Evolutionary conservation across 2,888 invertebrate genomes (phyloP), one percentile per base, ranked within the genome.

Genomic region (Watsonalla binaria): DNA sequence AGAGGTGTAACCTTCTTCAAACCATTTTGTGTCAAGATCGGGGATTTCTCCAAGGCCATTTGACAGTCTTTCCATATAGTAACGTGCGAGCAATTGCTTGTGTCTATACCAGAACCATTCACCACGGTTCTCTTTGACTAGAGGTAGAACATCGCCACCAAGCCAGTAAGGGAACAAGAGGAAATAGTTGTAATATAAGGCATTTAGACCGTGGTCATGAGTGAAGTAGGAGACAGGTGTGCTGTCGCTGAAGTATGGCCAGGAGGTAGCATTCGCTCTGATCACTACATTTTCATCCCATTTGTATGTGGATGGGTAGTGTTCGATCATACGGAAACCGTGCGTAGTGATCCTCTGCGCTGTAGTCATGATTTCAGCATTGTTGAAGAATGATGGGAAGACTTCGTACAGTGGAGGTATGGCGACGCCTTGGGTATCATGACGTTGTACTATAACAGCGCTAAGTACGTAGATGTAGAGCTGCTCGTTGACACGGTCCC

Each of bases 21-120:
- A 82, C 51, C 90, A 75, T 57, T 91, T 84, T 70, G 90, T 90
- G 35, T 92, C 87, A 56, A 94, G 87, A 9, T 91, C 86, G 35
- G 92, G 87, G 59, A 95, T 93, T 59, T 94, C 93, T n/a, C 93
- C 93, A 51, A 94, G 87, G 57, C 93, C 93, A 72, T 94, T 93
- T 7, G 94, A 93, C 54, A 95, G 83, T 77, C 96, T 93, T 76
- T 96, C 95, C 84, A 95, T 89, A 74, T 95, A 94, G 82, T 95
- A 96, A 62, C 94, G 93, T 58, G 94, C 92, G 60, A 95, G 66
- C 11, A 95, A 67, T 79, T 95, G 94, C 71, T 94, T 94, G 70
- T 94, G 93, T 57, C 92, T 76, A 77, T 91, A 93, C 78, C 94
- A 92, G 82, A 92, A 94, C 55, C 86, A 81, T 80, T 94, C 94